phyloP scores from a whole-genome alignment of 30 jellyfish, hydroid and myxozoan genomes.

The Mastigias papua region DNA sequence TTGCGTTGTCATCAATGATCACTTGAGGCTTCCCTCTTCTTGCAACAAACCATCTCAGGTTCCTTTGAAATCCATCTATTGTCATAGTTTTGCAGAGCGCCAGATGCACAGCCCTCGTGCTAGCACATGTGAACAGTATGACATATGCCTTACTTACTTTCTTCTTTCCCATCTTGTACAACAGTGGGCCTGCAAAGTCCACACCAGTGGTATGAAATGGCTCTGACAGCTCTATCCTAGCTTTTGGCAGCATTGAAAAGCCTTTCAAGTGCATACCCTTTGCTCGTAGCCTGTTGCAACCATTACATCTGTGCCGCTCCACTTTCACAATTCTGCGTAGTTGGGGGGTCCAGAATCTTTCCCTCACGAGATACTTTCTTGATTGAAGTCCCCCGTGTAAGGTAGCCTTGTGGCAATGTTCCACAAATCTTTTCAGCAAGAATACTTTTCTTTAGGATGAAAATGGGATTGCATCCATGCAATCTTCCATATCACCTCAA shows the following conservation, averaged over 20 bases:
- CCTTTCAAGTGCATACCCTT: not conserved
- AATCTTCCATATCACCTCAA: too few relatives aligned
- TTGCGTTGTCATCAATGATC: conserved; percentile 80
- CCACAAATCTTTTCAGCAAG: conserved; percentile 3
- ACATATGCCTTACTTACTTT: conserved; percentile 53
- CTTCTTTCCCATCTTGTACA: conserved; percentile 48
- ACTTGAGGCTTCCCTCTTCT: conserved; percentile 80
- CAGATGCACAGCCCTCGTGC: conserved; percentile 78
- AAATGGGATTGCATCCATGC: too few relatives aligned
- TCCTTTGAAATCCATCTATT: conserved; percentile 46
- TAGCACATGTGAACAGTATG: conserved; percentile 81
- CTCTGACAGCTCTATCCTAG: conserved; percentile 54
- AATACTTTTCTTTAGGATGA: conserved; percentile 1
- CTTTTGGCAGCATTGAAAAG: not conserved
- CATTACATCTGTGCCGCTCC: not conserved
- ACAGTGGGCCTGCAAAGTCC: conserved; percentile 74
- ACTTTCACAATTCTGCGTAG: not conserved
- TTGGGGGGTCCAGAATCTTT: not conserved
- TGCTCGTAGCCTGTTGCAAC: not conserved
- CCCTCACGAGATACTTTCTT: conserved; percentile 34
- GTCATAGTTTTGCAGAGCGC: conserved; percentile 65
- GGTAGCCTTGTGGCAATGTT: conserved; percentile 22
- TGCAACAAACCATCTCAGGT: conserved; percentile 72
- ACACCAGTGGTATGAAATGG: conserved; percentile 78
- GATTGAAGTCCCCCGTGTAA: conserved; percentile 21